Evolutionary conservation across 2,113 vertebrate species (phyloP).

Genomic region (Microtus ochrogaster): DNA sequence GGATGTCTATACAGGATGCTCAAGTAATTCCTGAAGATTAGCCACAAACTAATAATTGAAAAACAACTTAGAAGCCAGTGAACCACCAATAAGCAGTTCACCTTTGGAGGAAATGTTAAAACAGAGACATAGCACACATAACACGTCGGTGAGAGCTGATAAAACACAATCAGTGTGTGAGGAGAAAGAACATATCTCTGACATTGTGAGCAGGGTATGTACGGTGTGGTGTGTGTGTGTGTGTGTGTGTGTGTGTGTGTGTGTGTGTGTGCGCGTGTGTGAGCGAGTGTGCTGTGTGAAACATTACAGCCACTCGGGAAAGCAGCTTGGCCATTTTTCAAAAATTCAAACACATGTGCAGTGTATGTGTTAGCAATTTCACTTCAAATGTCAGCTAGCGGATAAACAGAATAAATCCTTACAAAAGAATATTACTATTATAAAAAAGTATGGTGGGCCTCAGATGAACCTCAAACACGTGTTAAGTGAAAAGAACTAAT

Average conservation of each 20-base stretch:
- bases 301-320: background rate
- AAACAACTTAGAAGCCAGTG: background rate
- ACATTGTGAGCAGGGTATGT: background rate
- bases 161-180: background rate
- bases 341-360: background rate
- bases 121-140: background rate
- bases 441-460: background rate
- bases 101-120: background rate
- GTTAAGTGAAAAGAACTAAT: background rate
- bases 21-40: conserved; percentile 10
- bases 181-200: background rate
- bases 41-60: conserved; percentile 22
- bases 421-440: background rate
- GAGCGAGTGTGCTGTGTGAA: too few species aligned
- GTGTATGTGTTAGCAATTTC: background rate
- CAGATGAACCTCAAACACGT: background rate
- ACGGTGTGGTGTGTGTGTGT: background rate
- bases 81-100: background rate
- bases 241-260: background rate
- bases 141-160: background rate
- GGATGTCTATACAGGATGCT: background rate
- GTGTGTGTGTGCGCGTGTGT: background rate
- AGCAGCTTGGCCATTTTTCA: background rate
- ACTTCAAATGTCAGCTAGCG: background rate
- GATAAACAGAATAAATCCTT: background rate